A percentile compares a stretch with the other conserved stretches of the same genome.
phyloP scores from a whole-genome alignment of 2,113 vertebrate species.

The Psittacula cyanocephala region DNA sequence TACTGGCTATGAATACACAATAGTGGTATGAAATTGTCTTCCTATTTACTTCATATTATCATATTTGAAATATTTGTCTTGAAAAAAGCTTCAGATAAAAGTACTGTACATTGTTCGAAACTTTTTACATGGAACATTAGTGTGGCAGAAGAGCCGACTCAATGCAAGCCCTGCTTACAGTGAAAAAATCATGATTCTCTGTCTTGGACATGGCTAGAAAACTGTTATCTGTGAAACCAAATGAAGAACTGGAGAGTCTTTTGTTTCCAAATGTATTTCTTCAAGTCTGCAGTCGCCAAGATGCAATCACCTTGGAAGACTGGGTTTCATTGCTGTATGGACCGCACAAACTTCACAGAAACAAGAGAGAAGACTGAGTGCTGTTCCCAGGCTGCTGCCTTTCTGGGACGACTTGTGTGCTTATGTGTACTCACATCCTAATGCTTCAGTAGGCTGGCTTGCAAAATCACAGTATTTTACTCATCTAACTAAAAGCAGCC shows the following conservation, averaged over 20 bases:
- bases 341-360: neutral
- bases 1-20: neutral
- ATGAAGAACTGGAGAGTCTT: neutral
- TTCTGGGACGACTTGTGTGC: rapidly evolving
- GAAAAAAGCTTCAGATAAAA: neutral
- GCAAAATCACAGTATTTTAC: neutral
- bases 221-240: neutral
- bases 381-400: neutral
- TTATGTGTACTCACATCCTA: neutral
- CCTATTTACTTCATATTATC: neutral
- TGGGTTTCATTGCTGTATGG: neutral
- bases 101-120: neutral
- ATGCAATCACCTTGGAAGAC: rapidly evolving
- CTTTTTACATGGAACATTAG: neutral
- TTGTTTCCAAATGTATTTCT: neutral
- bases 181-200: neutral
- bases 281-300: neutral
- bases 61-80: neutral
- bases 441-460: neutral
- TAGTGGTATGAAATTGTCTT: neutral
- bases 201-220: neutral
- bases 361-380: neutral
- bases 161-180: neutral
- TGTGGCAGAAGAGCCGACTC: neutral
- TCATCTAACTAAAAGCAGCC: neutral